These are phyloP conservation scores for Drosophila biarmipes DNA, from an alignment of 1,140 invertebrate genomes.

Conservation along the genomic window DNA sequence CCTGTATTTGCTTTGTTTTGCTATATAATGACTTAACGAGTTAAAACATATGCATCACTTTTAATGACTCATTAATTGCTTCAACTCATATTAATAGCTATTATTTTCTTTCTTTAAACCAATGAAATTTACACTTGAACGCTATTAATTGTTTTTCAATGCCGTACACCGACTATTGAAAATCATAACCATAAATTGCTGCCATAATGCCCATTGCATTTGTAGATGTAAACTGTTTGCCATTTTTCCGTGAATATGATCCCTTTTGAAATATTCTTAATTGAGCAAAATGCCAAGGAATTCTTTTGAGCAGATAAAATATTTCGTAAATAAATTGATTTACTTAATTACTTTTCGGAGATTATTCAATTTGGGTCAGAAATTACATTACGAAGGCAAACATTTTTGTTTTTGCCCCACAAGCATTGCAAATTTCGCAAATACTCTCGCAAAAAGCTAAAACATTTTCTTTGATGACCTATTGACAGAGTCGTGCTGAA, in stretches of 20 bases:
- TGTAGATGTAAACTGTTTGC: background rate
- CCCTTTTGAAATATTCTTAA: background rate
- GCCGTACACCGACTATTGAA: background rate
- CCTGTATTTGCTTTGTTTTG: background rate
- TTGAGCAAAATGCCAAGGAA: background rate
- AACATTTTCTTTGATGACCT: background rate
- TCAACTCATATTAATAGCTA: slow-evolving; percentile 7
- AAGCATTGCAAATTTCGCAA: background rate
- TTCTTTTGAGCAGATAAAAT: background rate
- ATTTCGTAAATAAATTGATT: background rate
- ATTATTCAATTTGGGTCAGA: background rate
- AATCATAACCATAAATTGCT: background rate
- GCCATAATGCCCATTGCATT: background rate
- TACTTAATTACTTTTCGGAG: background rate
- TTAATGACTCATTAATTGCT: background rate
- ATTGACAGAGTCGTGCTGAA: slow-evolving; percentile 13
- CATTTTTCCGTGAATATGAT: background rate
- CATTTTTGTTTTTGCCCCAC: background rate
- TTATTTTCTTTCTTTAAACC: slow-evolving; percentile 6
- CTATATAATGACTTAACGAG: background rate
- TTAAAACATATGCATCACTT: background rate
- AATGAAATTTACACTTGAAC: slow-evolving; percentile 17
- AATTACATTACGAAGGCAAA: background rate
- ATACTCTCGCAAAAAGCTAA: background rate
- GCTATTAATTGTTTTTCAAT: slow-evolving; percentile 1